Percentiles rank a stretch among this genome's conserved stretches.
Evolutionary conservation across 2,113 vertebrate genomes (phyloP).

Genomic region (Laticauda laticaudata): DNA sequence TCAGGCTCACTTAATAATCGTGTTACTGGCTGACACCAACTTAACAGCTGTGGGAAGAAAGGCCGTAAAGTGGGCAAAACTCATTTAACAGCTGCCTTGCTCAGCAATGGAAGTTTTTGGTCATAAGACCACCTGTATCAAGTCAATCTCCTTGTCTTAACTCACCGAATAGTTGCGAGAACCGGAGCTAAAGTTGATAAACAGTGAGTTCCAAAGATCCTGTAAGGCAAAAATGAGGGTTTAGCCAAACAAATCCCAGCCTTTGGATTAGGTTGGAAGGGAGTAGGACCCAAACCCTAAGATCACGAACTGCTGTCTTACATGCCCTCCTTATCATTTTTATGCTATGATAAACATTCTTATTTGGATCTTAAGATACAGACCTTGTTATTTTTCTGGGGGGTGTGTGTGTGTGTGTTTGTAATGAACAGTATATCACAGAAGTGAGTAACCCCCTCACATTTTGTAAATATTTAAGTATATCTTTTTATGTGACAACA

Average conservation of each 20-base stretch:
- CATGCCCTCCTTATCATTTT: not conserved
- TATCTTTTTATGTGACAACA: no score
- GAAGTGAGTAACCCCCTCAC: no score
- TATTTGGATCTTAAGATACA: not conserved
- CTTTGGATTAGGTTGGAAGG: not conserved
- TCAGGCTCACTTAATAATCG: not conserved
- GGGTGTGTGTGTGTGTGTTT: not conserved
- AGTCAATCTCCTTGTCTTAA: not conserved
- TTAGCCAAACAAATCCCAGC: not conserved
- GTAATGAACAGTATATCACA: no score
- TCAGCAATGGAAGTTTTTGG: not conserved
- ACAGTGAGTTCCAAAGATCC: conserved; percentile 81
- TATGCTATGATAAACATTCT: not conserved
- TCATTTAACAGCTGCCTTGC: not conserved
- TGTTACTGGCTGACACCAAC: not conserved
- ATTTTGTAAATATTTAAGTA: no score
- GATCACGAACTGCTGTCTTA: not conserved
- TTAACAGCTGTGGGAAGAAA: not conserved
- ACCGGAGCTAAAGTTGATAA: conserved; percentile 45
- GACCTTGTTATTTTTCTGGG: not conserved
- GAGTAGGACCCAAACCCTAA: not conserved
- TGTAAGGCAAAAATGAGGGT: conserved; percentile 41
- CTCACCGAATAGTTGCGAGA: conserved; percentile 75
- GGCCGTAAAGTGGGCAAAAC: not conserved
- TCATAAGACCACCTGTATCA: not conserved